Evolutionary conservation across 2,888 invertebrate species (phyloP), one percentile per base, ranked within the genome.

Genomic region (Microctonus aethiopoides): DNA sequence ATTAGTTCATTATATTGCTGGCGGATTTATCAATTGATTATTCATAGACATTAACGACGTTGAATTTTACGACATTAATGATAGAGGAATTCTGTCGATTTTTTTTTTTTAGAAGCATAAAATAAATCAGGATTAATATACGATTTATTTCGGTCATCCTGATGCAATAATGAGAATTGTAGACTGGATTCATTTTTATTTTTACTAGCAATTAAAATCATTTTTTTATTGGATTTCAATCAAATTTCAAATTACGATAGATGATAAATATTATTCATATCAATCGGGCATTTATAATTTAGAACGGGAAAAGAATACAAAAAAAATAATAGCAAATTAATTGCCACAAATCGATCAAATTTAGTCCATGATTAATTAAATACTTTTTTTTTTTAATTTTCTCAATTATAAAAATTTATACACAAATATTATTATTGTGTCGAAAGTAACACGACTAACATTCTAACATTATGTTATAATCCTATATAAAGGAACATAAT

Each of bases 401-500:
- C 24, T 29, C 6, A 13, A 26, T 11, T 24, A 22, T 16, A n/a
- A 11, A 29, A 24, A 26, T 39, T 29, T 4, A 46, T n/a, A 29
- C 26, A 67, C 10, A 54, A 36, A 41, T 29, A 24, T 22, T 46
- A 59, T 41, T 16, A n/a, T 59, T 32, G 52, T 29, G 24, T 20
- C 32, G 24, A 57, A 65, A 29, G 29, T 26, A 32, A 67, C 32
- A 46, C 34, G 36, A 67, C 34, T 51, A 57, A 66, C 29, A 13
- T 29, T n/a, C 20, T 26, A 13, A 32, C 9, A 64, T 32, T 64
- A 52, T 32, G 16, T 52, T 52, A n/a, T n/a, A 13, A 64, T 34
- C 13, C 13, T 10, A 7, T 29, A n/a, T 9, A 57, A 24, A 13
- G 22, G 34, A 34, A 34, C 34, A 20, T 56, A 56, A 10, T 13